Percentiles rank a stretch among this genome's conserved stretches.
Evolutionary conservation across 2,888 invertebrate species (phyloP).

Genomic region (Latheticus oryzae): DNA sequence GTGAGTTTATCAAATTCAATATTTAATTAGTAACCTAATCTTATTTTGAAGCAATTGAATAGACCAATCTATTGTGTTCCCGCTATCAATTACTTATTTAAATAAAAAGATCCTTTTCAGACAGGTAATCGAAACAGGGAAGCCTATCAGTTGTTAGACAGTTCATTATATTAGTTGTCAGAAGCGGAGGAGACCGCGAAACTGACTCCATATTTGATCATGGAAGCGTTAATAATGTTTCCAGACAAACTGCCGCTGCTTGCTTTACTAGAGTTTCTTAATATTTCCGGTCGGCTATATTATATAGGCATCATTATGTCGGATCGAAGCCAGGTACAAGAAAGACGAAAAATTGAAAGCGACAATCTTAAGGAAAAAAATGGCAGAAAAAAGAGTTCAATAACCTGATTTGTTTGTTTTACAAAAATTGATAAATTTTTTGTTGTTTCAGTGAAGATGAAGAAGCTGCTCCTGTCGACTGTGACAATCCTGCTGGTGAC

Average conservation of each 20-base stretch:
- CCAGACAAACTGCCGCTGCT: conserved; percentile 41
- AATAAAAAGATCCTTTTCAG: conserved; percentile 19
- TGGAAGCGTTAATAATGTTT: conserved; percentile 48
- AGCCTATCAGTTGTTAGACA: conserved; percentile 43
- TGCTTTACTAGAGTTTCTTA: conserved; percentile 26
- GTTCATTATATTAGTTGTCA: conserved; percentile 45
- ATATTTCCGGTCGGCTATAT: conserved; percentile 39
- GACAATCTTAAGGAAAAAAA: too few species aligned
- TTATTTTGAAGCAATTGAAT: conserved; percentile 10
- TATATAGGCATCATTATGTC: conserved; percentile 13
- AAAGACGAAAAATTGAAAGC: neutral
- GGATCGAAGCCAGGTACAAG: neutral
- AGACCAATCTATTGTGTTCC: conserved; percentile 17
- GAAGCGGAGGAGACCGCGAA: conserved; percentile 46
- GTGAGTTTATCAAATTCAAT: too few species aligned
- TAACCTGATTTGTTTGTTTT: too few species aligned
- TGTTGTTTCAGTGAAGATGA: conserved; percentile 53
- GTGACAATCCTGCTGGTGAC: conserved; percentile 50
- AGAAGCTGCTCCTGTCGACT: conserved; percentile 48
- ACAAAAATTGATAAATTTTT: too few species aligned
- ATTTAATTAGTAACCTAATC: conserved; percentile 28
- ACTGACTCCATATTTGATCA: conserved; percentile 50
- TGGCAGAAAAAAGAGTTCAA: too few species aligned
- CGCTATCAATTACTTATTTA: conserved; percentile 29
- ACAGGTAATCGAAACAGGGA: conserved; percentile 37